Base-by-base conservation (phyloP, 2,888 invertebrate species). In the Lycaena phlaeas region DNA sequence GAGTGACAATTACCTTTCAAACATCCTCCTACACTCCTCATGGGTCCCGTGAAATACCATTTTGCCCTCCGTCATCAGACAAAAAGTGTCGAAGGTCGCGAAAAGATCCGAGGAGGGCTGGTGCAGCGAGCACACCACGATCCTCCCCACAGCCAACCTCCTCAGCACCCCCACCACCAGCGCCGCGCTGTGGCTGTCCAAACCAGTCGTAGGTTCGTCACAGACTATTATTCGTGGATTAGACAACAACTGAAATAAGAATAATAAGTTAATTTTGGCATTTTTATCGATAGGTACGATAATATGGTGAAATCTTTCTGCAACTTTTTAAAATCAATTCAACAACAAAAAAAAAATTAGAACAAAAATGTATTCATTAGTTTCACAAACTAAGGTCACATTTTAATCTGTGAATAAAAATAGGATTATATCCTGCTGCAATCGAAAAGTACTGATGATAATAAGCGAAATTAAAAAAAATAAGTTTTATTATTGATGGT, bases 171-270 rank as follows among this genome's bases (percentile, higher is more conserved):
- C 87, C 3, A 95, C 87, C 1, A 97, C 93, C 17, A 89, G 86
- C 46, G 88, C 86, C 0, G 97, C 96, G 72, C 91, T 95, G 69
- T 90, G 95, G 46, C 95, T 95, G 66, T 97, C 97, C 41, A 97
- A 66, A 0, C 97, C 96, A 0, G 95, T 95, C 0, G 96, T 97
- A 0, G 96, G 95, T 63, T 97, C 97, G 62, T 97, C 97, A 63
- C 96, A 95, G 62, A 97, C 95, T 42, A 97, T 71, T 37, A 97
- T 87, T 39, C 90, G 88, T 1, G 97, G 97, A 63, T 95, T 92
- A 11, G 92, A 94, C 44, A 97, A 75, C 3, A 96, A 78, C 93
- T 94, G 62, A 14, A 64, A 64, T 14, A 14, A 38, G 18, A n/a
- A 17, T 14, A 9, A 2, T 17, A 17, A 17, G 17, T 5, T 25